A percentile compares a stretch with the other conserved stretches of the same genome.
phyloP scores from a whole-genome alignment of 2,797 vertebrate genomes.

The Pipistrellus kuhlii region DNA sequence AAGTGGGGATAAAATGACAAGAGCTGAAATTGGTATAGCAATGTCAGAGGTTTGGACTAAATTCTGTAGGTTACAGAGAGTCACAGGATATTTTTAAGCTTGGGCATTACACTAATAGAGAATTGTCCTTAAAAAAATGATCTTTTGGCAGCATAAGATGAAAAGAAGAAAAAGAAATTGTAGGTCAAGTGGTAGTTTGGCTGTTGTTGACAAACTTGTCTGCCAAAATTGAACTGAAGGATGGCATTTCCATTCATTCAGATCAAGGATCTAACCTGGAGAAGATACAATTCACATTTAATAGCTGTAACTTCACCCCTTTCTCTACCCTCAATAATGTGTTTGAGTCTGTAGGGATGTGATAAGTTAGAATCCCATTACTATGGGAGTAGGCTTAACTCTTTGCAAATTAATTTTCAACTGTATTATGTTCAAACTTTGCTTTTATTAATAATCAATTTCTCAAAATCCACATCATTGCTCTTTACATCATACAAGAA shows the following conservation, averaged over 20 bases:
- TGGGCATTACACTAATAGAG: neutral
- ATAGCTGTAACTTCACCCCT: neutral
- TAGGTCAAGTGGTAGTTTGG: neutral
- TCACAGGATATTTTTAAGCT: neutral
- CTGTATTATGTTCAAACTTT: neutral
- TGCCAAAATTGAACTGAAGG: conserved; percentile 1
- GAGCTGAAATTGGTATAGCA: neutral
- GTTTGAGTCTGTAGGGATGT: neutral
- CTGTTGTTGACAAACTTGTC: neutral
- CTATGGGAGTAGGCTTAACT: neutral
- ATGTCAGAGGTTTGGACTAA: neutral
- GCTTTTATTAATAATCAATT: conserved; percentile 26
- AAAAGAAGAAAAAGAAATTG: conserved; percentile 37
- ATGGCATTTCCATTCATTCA: neutral
- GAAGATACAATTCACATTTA: neutral
- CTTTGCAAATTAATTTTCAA: neutral
- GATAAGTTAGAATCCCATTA: neutral
- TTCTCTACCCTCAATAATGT: neutral
- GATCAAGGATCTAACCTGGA: neutral
- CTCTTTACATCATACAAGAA: neutral
- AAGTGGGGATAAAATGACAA: neutral
- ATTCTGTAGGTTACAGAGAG: neutral
- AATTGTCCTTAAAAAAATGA: neutral
- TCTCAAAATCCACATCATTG: conserved; percentile 35
- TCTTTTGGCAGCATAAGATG: neutral